Conservation (phyloP, 2,888 invertebrate genomes). For the Drosophila tanythrix region DNA sequence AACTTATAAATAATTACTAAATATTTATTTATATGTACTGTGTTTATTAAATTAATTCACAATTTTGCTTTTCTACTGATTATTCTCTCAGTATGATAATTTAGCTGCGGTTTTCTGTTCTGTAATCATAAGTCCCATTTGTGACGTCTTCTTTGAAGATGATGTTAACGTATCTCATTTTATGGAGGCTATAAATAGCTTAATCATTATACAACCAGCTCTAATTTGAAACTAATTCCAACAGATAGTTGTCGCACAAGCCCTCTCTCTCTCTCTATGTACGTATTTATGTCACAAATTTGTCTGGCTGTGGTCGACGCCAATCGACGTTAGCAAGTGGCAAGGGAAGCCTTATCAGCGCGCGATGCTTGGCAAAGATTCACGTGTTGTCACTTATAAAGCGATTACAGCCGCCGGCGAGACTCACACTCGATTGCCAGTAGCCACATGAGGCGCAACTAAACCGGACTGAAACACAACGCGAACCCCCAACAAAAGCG, state of each 20-base stretch:
- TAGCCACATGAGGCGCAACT: constrained; percentile 37
- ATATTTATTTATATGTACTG: background rate
- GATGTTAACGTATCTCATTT: background rate
- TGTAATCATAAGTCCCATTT: background rate
- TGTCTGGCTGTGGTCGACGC: constrained; percentile 1
- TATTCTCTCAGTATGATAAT: too few relatives aligned
- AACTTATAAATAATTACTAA: background rate
- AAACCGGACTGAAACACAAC: constrained; percentile 48
- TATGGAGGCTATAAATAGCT: background rate
- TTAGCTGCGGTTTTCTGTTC: background rate
- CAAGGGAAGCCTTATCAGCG: constrained; percentile 49
- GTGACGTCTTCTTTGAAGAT: background rate
- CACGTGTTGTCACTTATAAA: constrained; percentile 77
- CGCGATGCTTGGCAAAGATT: constrained; percentile 31
- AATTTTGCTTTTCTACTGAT: background rate
- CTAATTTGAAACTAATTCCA: background rate
- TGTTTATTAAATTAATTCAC: background rate
- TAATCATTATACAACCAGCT: background rate
- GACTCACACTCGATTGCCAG: constrained; percentile 60
- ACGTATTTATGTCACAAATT: background rate
- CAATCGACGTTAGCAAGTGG: background rate
- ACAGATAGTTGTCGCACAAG: constrained; percentile 30
- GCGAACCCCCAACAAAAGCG: background rate
- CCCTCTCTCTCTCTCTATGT: background rate
- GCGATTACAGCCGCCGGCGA: constrained; percentile 60